Conservation (phyloP, 1,140 invertebrate genomes). For the Drosophila bipectinata region DNA sequence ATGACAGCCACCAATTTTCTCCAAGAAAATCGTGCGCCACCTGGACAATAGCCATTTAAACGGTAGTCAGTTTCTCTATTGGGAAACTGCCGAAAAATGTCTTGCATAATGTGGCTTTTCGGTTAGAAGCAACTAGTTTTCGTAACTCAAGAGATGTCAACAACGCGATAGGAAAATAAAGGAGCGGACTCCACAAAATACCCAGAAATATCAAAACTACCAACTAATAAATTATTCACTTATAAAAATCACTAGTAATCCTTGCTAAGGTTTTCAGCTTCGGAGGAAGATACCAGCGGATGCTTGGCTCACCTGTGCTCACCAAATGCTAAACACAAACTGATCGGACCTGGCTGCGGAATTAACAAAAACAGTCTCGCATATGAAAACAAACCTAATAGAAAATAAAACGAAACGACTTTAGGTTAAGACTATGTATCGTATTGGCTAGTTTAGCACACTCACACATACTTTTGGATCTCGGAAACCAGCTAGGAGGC, state of each 20-base stretch:
- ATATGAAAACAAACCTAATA: conserved; percentile 60
- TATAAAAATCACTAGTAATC: too few species aligned
- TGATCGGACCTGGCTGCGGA: conserved; percentile 65
- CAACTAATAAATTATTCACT: too few species aligned
- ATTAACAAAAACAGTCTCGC: conserved; percentile 71
- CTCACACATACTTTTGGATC: conserved; percentile 29
- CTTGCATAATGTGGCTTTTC: conserved; percentile 17
- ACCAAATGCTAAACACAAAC: conserved; percentile 77
- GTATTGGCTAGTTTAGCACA: conserved; percentile 51
- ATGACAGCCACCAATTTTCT: conserved; percentile 41
- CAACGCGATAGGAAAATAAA: conserved; percentile 40
- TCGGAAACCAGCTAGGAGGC: conserved; percentile 42
- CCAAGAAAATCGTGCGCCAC: conserved; percentile 16
- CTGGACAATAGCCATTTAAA: background rate
- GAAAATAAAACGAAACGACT: conserved; percentile 63
- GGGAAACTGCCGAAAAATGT: conserved; percentile 24
- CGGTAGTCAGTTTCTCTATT: conserved; percentile 30
- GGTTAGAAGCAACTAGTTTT: conserved; percentile 41
- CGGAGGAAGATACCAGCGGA: background rate
- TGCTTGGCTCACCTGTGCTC: conserved; percentile 56
- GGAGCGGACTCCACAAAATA: conserved; percentile 10
- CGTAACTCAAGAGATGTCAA: conserved; percentile 33
- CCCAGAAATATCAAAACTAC: too few species aligned
- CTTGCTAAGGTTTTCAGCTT: background rate
- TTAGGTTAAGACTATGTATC: conserved; percentile 50